Conservation (phyloP, 2,888 invertebrate species). For the Halictus ligatus region DNA sequence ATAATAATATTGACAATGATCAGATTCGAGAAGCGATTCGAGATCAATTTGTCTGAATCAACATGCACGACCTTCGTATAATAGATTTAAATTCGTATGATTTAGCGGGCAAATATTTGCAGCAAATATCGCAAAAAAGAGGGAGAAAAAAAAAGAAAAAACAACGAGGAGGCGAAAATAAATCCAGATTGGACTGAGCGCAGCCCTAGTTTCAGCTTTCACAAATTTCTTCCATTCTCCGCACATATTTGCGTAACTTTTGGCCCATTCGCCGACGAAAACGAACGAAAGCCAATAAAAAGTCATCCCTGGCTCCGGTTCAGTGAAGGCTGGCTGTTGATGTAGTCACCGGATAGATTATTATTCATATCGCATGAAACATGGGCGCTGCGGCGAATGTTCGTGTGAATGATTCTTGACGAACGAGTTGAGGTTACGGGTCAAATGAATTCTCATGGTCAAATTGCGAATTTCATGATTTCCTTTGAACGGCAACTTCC, state of each 20-base stretch:
- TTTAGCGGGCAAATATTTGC: not conserved
- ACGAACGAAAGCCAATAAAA: conserved; percentile 60
- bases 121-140: not conserved
- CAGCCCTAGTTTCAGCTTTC: conserved; percentile 8
- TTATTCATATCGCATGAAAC: conserved; percentile 82
- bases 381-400: conserved; percentile 82
- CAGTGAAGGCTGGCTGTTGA: conserved; percentile 59
- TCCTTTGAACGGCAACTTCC: not conserved
- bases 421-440: conserved; percentile 55
- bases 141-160: not conserved
- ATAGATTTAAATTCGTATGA: not conserved
- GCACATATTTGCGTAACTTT: conserved; percentile 75
- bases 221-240: not conserved
- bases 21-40: not conserved
- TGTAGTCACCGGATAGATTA: conserved; percentile 76
- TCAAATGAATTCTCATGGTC: conserved; percentile 39
- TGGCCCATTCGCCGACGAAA: conserved; percentile 50
- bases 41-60: conserved; percentile 2
- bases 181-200: not conserved
- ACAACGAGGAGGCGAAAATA: not conserved
- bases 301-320: conserved; percentile 49
- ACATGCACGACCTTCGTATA: not conserved
- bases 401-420: conserved; percentile 63
- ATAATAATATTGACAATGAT: not conserved
- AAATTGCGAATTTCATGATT: conserved; percentile 13